These are phyloP conservation scores for Monopterus albus DNA, from an alignment of 2,113 vertebrate species.

Conservation along the genomic window DNA sequence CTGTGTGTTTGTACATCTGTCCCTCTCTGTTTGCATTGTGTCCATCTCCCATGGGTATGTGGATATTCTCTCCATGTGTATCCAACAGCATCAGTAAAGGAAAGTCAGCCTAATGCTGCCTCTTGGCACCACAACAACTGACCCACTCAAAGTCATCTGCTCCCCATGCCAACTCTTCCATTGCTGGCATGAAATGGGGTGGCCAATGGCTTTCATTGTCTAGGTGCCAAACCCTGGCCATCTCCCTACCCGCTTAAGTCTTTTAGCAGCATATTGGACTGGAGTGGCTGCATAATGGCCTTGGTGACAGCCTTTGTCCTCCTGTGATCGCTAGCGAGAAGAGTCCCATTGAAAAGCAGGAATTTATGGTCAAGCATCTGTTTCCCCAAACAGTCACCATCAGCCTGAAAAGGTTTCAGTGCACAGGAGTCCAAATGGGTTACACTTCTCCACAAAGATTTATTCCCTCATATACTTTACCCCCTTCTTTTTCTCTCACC, in stretches of 20 bases:
- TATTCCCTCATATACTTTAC: constrained; percentile 44
- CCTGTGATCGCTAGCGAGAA: constrained; percentile 70
- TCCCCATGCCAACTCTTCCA: constrained; percentile 63
- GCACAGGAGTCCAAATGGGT: constrained; percentile 65
- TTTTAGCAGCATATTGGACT: constrained; percentile 75
- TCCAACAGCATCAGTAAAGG: constrained; percentile 55
- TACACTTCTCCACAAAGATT: constrained; percentile 63
- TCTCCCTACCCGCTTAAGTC: constrained; percentile 73
- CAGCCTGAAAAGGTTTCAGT: constrained; percentile 70
- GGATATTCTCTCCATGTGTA: constrained; percentile 52
- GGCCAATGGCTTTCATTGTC: constrained; percentile 74
- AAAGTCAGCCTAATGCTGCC: constrained; percentile 66
- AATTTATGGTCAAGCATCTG: constrained; percentile 85
- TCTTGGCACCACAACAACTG: constrained; percentile 71
- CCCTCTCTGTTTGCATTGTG: constrained; percentile 41
- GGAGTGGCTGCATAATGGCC: constrained; percentile 80
- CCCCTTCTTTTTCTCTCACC: constrained; percentile 15
- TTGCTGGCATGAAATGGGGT: constrained; percentile 71
- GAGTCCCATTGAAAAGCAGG: constrained; percentile 74
- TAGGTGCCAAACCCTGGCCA: constrained; percentile 74
- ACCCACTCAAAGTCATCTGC: constrained; percentile 73
- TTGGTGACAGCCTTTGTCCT: constrained; percentile 77
- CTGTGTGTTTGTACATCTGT: constrained; percentile 25
- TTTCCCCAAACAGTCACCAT: constrained; percentile 78
- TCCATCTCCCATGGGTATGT: constrained; percentile 29